Base-by-base conservation (phyloP, 2,888 invertebrate genomes). In the Heliconius cydno region DNA sequence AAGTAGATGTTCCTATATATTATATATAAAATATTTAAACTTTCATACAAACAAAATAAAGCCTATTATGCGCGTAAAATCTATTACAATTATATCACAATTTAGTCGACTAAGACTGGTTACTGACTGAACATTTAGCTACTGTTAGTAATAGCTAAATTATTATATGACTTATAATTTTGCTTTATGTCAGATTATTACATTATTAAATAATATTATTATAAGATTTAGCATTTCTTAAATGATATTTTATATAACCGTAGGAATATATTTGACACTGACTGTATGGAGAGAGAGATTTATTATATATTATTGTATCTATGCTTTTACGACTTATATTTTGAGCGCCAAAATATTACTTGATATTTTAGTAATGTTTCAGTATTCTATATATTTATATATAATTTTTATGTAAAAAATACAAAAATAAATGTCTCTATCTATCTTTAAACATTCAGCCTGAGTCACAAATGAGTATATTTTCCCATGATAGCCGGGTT, bases 401-500 rank as follows among this genome's bases (percentile, higher is more conserved):
- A 30, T 30, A 30, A 30, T 46, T 46, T 5, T 46, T 57, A 22
- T 22, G 7, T 22, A 25, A 6, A 25, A 41, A n/a, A 22, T 5
- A 4, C 3, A 41, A 46, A 25, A 46, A 2, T 10, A 3, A 19
- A 9, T 28, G 1, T n/a, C 1, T 9, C 52, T 38, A 7, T 72
- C 28, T 15, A 46, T 73, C 34, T 66, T 34, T 79, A 52, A 28
- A 70, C 22, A 63, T 60, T 80, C 78, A 77, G 60, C 79, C 80
- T 80, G 80, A 84, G 83, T 83, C 84, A 83, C 82, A 82, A 83
- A 85, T 80, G 80, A 78, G 72, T 81, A 74, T 82, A 84, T 84
- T 84, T 86, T 83, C 84, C 83, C 82, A 82, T 80, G 80, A 83
- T 83, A 84, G 82, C 78, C 78, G 67, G 76, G 82, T 81, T 83